Base-by-base conservation (phyloP, 2,113 vertebrate species). In the Callithrix jacchus region DNA sequence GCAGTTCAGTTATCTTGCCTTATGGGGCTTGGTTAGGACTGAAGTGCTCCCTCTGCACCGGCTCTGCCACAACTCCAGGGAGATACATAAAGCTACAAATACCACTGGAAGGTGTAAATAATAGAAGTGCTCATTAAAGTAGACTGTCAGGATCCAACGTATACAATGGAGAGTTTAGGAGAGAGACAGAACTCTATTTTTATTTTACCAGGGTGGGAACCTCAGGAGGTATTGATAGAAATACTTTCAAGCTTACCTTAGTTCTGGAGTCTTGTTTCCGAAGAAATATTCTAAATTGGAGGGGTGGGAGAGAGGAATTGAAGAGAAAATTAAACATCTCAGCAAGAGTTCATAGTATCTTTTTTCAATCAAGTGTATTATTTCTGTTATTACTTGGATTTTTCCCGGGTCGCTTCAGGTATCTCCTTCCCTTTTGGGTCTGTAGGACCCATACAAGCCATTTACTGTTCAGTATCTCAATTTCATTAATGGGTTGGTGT, bases 231-330 rank as follows among this genome's bases (percentile, higher is more conserved):
- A 13, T 18, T 7, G 3, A 85, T 17, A 86, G 23, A 82, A 23
- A 85, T 16, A 27, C 32, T 93, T 76, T 81, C 25, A 52, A 84
- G 90, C 98, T 98, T 96, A 98, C 98, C 96, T 95, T 58, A 97
- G 68, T 54, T 54, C 37, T 74, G 56, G 13, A 0, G 6, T 83
- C 56, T 91, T 97, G 54, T 91, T 94, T 0, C 0, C 73, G 9
- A 49, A 56, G 21, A 97, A 94, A 94, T 97, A 97, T 21, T 89
- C 98, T 98, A 87, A 91, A 97, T 76, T 4, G 89, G 74, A 68
- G 2, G 32, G 42, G 49, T 87, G 66, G 80, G 79, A 93, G 83
- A 23, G 2, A 40, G 37, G 40, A 93, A 66, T 66, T 0, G 45
- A 96, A 54, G 87, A 89, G 13, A 96, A 96, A 92, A 82, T 74